Percentiles rank a stretch among this genome's conserved stretches.
phyloP scores from a whole-genome alignment of 1,140 invertebrate species.

The Euglossa dilemma region DNA sequence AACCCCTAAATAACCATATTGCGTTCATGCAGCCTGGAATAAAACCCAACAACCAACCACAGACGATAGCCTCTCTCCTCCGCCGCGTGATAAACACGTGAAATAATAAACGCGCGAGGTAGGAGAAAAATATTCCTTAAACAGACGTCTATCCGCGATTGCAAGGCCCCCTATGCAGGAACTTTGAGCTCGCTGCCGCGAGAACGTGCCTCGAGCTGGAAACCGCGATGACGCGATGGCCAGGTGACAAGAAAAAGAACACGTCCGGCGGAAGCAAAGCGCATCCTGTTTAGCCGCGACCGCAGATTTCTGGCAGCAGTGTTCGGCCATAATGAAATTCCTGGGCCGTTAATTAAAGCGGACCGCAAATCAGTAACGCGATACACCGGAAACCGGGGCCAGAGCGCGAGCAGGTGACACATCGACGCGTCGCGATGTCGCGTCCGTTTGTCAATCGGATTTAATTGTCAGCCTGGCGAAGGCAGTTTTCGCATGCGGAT shows the following conservation, averaged over 20 bases:
- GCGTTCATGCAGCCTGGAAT: no score
- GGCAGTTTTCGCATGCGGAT: conserved; percentile 47
- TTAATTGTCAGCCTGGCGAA: conserved; percentile 56
- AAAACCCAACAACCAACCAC: no score
- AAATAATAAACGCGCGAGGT: no score
- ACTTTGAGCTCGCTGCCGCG: no score
- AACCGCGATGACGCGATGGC: conserved; percentile 10
- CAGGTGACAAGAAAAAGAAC: conserved; percentile 34
- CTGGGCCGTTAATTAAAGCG: conserved; percentile 64
- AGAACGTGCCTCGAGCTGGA: neutral
- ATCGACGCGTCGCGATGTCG: conserved; percentile 19
- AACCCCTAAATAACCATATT: no score
- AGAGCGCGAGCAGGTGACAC: neutral
- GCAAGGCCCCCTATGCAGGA: neutral
- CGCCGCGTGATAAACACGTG: no score
- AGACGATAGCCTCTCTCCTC: no score
- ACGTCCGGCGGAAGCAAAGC: conserved; percentile 38
- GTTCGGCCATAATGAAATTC: conserved; percentile 62
- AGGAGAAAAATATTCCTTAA: no score
- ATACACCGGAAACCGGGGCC: conserved; percentile 11
- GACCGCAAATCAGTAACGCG: conserved; percentile 56
- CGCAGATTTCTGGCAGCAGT: conserved; percentile 30
- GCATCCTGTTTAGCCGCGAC: conserved; percentile 50
- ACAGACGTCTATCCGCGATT: no score
- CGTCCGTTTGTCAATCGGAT: conserved; percentile 60